Evolutionary conservation across 2,113 vertebrate genomes (phyloP).

Genomic region (Platycercus adscitus): DNA sequence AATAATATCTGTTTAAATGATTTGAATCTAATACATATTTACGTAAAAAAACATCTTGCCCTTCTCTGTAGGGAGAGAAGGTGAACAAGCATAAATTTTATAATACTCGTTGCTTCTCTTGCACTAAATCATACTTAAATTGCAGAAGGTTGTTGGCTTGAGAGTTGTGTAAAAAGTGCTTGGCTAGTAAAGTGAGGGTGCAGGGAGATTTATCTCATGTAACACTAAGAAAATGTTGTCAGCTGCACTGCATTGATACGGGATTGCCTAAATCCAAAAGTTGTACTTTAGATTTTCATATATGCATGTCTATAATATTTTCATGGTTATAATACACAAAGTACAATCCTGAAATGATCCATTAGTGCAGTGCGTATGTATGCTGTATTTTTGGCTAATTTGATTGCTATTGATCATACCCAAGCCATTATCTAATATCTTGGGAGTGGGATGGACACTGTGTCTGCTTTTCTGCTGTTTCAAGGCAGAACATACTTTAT

Average conservation of each 20-base stretch:
- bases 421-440: background rate
- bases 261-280: background rate
- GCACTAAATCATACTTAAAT: constrained; percentile 66
- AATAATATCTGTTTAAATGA: constrained; percentile 61
- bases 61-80: constrained; percentile 59
- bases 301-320: background rate
- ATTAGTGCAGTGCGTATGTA: background rate
- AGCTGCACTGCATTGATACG: background rate
- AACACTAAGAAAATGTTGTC: constrained; percentile 33
- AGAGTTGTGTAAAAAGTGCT: constrained; percentile 60
- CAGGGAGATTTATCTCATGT: constrained; percentile 26
- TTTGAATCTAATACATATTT: constrained; percentile 65
- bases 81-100: constrained; percentile 66
- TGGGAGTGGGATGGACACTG: background rate
- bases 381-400: constrained; percentile 6
- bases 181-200: constrained; percentile 49
- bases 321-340: background rate
- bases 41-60: constrained; percentile 54
- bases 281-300: background rate
- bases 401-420: constrained; percentile 44
- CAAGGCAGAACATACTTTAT: background rate
- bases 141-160: constrained; percentile 57
- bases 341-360: background rate
- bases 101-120: constrained; percentile 50
- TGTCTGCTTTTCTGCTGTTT: background rate